Evolutionary conservation across 2,888 invertebrate species (phyloP).

Genomic region (Coronaproctus castanopsis): DNA sequence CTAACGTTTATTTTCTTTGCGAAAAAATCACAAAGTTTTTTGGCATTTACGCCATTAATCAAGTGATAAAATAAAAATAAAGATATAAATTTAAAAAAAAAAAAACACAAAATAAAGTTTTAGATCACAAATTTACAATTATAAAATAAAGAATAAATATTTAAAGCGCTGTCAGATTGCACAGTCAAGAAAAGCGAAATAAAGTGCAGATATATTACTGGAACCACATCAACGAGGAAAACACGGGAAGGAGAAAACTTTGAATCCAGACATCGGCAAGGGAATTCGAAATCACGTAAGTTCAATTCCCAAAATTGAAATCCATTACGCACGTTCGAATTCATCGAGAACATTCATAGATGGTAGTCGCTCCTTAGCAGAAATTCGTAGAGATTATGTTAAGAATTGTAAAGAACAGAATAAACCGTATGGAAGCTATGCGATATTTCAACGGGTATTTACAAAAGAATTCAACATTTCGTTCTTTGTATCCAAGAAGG

Average conservation of each 20-base stretch:
- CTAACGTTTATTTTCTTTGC: too few species aligned
- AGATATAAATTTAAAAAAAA: too few species aligned
- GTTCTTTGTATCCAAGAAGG: slow-evolving; percentile 6
- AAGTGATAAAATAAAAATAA: too few species aligned
- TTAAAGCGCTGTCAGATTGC: too few species aligned
- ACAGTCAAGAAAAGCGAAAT: too few species aligned
- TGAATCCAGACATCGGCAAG: slow-evolving; percentile 6
- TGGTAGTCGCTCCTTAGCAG: slow-evolving; percentile 15
- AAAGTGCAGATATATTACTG: too few species aligned
- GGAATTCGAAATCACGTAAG: slow-evolving; percentile 7
- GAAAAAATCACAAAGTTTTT: too few species aligned
- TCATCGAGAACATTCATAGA: slow-evolving; percentile 16
- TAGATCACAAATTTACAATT: too few species aligned
- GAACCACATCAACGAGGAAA: too few species aligned
- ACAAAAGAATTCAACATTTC: slow-evolving; percentile 9
- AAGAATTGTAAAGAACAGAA: slow-evolving; percentile 6
- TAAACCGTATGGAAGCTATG: slow-evolving; percentile 9
- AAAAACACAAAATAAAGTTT: too few species aligned
- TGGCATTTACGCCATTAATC: too few species aligned
- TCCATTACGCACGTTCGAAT: slow-evolving; percentile 16
- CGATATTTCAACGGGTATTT: slow-evolving; percentile 9
- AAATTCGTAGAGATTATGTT: slow-evolving; percentile 9
- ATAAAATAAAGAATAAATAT: too few species aligned
- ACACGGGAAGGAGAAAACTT: slow-evolving; percentile 14
- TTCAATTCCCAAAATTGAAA: slow-evolving; percentile 16